Evolutionary conservation across 2,113 vertebrate genomes (phyloP).

Genomic region (Pterocles gutturalis): DNA sequence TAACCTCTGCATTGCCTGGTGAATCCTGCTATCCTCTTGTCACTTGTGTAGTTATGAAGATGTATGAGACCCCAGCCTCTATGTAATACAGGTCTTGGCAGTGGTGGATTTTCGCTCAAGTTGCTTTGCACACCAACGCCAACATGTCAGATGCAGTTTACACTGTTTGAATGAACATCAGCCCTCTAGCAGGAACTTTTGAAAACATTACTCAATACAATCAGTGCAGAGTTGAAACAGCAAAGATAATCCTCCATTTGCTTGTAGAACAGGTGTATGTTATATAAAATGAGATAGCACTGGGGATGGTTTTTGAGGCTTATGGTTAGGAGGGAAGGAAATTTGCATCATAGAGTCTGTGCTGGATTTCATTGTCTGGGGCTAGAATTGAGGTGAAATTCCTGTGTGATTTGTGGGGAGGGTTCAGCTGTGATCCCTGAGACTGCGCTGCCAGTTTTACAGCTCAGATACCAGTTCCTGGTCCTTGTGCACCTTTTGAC

Average conservation of each 20-base stretch:
- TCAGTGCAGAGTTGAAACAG: neutral
- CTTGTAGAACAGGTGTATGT: neutral
- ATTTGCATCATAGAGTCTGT: neutral
- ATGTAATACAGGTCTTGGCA: slow-evolving; percentile 58
- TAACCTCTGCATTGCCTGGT: neutral
- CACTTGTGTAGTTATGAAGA: slow-evolving; percentile 61
- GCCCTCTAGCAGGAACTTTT: slow-evolving; percentile 63
- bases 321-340: neutral
- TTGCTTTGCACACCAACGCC: slow-evolving; percentile 35
- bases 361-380: neutral
- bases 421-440: neutral
- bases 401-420: neutral
- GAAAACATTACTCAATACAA: slow-evolving; percentile 54
- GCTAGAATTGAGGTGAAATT: neutral
- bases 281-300: neutral
- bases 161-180: slow-evolving; percentile 64
- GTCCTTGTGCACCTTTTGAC: neutral
- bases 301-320: neutral
- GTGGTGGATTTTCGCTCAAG: slow-evolving; percentile 49
- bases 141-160: slow-evolving; percentile 73
- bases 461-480: neutral
- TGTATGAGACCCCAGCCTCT: slow-evolving; percentile 44
- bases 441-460: neutral
- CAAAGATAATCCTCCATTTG: slow-evolving; percentile 21
- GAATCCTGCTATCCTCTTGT: slow-evolving; percentile 35